Base-by-base conservation (phyloP, 2,113 vertebrate genomes). In the Rutilus rutilus region DNA sequence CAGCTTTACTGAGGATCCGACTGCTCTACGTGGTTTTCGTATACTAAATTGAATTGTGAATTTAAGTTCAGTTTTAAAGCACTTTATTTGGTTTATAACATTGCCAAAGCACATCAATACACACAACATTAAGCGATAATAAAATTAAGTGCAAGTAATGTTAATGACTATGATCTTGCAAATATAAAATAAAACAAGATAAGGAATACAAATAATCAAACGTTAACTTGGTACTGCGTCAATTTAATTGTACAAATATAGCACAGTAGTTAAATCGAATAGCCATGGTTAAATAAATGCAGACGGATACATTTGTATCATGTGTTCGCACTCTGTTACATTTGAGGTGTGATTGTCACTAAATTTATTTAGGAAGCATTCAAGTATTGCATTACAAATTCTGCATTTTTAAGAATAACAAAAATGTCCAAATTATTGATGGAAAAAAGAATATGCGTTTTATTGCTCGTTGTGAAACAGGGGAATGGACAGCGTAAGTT, bases 401-500 rank as follows among this genome's bases (percentile, higher is more conserved):
- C 25, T 23, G 17, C 8, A 71, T 23, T 23, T 23, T 9, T 42
- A 9, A 23, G 6, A 19, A 30, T 77, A 27, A 33, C n/a, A 54
- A 54, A 77, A 33, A 54, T 52, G 33, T 11, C 15, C 15, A 3
- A 54, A 77, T 77, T 83, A 6, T 11, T 73, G 8, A 73, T 9
- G 2, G 14, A 52, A 52, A 52, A 27, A 23, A 59, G 15, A 73
- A n/a, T 33, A 50, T 27, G 78, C 82, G 73, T 65, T 47, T 74
- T 78, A 76, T 59, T 85, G 74, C 74, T 87, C 59, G 42, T 81
- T 45, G 78, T 65, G 21, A 82, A 82, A 82, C 19, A 23, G 25
- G 21, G 62, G 17, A 69, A 57, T 78, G 23, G 76, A 47, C 7
- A 50, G 23, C 62, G 60, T 85, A 78, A 79, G 74, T 93, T 93